A percentile compares a stretch with the other conserved stretches of the same genome.
phyloP scores from a whole-genome alignment of 1,140 invertebrate genomes.

The Hylaeus anthracinus region DNA sequence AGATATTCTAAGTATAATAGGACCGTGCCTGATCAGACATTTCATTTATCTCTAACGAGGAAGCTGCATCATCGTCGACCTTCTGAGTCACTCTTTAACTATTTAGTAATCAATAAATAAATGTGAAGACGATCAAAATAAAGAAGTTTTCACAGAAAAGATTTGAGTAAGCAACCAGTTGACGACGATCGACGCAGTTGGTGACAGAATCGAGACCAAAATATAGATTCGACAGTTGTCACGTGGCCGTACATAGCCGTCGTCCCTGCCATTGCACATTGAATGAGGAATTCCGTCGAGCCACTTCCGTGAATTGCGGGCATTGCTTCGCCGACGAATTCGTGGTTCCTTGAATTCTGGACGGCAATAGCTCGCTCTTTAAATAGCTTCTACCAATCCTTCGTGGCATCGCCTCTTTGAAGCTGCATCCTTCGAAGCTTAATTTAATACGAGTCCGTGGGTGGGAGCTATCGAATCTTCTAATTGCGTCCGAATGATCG shows the following conservation, averaged over 20 bases:
- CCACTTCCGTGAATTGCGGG: slow-evolving; percentile 3
- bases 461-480: background rate
- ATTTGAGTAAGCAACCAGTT: background rate
- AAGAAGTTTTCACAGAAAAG: background rate
- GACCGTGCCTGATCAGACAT: no score
- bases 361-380: background rate
- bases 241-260: background rate
- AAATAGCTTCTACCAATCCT: background rate
- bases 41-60: no score
- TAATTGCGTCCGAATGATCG: background rate
- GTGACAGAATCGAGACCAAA: background rate
- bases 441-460: background rate
- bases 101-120: no score
- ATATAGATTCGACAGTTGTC: slow-evolving; percentile 6
- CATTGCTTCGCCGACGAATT: background rate
- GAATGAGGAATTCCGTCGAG: slow-evolving; percentile 1
- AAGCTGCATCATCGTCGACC: no score
- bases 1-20: no score
- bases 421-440: background rate
- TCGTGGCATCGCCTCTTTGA: background rate
- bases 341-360: background rate
- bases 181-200: background rate
- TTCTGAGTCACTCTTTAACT: no score
- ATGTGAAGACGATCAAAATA: no score
- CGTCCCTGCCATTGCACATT: background rate